phyloP scores from a whole-genome alignment of 1,140 invertebrate genomes.

The Zaprionus ornatus region DNA sequence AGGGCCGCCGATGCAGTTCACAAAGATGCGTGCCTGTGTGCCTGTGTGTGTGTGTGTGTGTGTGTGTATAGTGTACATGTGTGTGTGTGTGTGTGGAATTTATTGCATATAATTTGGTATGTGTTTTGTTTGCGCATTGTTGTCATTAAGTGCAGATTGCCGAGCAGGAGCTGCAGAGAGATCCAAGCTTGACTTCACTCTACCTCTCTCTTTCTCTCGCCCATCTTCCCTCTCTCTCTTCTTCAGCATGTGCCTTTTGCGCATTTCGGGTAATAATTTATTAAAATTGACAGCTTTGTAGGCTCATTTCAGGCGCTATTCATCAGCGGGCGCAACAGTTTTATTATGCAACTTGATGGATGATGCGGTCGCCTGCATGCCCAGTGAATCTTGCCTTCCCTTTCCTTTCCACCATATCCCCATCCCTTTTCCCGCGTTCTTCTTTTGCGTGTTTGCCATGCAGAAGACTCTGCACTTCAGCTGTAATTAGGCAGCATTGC shows the following conservation, averaged over 20 bases:
- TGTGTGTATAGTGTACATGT: not conserved
- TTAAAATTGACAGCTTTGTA: slow-evolving; percentile 83
- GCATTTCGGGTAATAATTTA: slow-evolving; percentile 76
- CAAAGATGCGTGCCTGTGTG: not conserved
- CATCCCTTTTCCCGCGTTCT: not conserved
- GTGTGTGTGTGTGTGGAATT: slow-evolving; percentile 51
- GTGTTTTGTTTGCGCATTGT: slow-evolving; percentile 81
- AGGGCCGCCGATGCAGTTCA: slow-evolving; percentile 54
- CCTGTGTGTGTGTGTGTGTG: not conserved
- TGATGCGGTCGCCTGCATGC: slow-evolving; percentile 70
- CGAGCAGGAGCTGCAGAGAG: too few relatives aligned
- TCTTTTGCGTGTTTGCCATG: slow-evolving; percentile 12
- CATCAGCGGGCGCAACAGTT: slow-evolving; percentile 80
- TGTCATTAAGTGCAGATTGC: slow-evolving; percentile 69
- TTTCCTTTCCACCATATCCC: not conserved
- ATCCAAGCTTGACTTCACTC: not conserved
- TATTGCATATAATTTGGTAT: slow-evolving; percentile 75
- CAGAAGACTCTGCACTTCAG: slow-evolving; percentile 53
- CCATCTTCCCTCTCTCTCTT: not conserved
- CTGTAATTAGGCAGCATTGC: slow-evolving; percentile 73
- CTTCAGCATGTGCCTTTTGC: slow-evolving; percentile 15
- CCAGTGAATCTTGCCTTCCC: slow-evolving; percentile 32
- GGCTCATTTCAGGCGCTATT: slow-evolving; percentile 83
- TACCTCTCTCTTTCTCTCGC: not conserved
- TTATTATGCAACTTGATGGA: slow-evolving; percentile 83